A percentile compares a stretch with the other conserved stretches of the same genome.
Evolutionary conservation across 2,797 vertebrate species (phyloP).

Genomic region (Enteromius unitaeniatus): DNA sequence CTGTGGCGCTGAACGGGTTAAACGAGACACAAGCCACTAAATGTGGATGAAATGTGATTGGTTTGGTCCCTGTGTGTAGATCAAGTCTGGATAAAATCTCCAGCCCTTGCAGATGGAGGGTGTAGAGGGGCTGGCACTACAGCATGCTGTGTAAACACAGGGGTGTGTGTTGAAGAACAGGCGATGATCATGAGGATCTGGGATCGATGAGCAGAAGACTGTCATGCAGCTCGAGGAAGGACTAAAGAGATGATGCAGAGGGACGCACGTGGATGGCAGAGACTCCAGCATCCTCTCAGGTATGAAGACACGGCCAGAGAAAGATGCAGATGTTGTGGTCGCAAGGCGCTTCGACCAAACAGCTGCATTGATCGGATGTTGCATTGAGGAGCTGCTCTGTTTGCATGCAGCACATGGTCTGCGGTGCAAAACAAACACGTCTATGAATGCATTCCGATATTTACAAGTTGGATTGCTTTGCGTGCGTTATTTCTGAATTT

Average conservation of each 20-base stretch:
- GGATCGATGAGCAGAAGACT: slow-evolving; percentile 17
- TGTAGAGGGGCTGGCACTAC: not conserved
- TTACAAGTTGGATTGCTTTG: not conserved
- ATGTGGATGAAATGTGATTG: slow-evolving; percentile 33
- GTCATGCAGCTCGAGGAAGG: slow-evolving; percentile 23
- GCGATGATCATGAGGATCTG: slow-evolving; percentile 4
- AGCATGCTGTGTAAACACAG: slow-evolving; percentile 29
- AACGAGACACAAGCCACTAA: slow-evolving; percentile 12
- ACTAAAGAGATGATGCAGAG: slow-evolving; percentile 45
- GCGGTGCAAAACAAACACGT: slow-evolving; percentile 24
- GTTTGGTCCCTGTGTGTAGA: slow-evolving; percentile 26
- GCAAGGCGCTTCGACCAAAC: not conserved
- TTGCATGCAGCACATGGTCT: slow-evolving; percentile 43
- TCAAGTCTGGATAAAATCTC: slow-evolving; percentile 23
- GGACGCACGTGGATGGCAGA: slow-evolving; percentile 38
- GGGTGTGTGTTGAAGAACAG: slow-evolving; percentile 24
- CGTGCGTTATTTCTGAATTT: not conserved
- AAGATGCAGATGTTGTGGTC: slow-evolving; percentile 16
- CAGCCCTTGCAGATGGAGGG: slow-evolving; percentile 36
- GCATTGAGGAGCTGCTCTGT: not conserved
- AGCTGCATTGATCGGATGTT: not conserved
- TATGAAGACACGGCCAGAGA: slow-evolving; percentile 7
- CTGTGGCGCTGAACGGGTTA: slow-evolving; percentile 25
- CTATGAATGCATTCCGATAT: not conserved
- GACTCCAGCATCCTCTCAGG: slow-evolving; percentile 46